Base-by-base conservation (phyloP, 2,888 invertebrate genomes). In the Itoplectis maculator region DNA sequence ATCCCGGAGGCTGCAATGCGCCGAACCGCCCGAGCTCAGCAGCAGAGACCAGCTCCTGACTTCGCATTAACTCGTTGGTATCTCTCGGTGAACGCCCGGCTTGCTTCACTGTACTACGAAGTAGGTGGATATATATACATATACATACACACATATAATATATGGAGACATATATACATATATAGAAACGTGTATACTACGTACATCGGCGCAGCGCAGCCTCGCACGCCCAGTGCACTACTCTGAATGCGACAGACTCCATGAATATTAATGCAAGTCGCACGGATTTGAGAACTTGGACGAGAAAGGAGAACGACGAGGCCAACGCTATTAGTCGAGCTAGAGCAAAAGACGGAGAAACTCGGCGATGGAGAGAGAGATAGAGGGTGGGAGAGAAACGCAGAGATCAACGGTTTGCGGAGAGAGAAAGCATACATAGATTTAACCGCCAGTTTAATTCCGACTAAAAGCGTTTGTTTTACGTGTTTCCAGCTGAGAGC, bases 381-480 rank as follows among this genome's bases (percentile, higher is more conserved):
- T 42, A 42, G 56, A 40, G 23, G 29, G 35, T 20, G 70, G 37
- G 54, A 61, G 40, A n/a, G 35, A n/a, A 20, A 29, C 29, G 29
- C 29, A 63, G 61, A 75, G 59, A 70, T 47, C 51, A 59, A 56
- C 47, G 76, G 61, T 73, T 77, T 56, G 68, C 72, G 72, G 54
- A 59, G 70, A 51, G 70, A 69, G 69, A 82, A 73, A 73, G 82
- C 79, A 73, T 74, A 77, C 59, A 79, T 69, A 73, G 76, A 69
- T 79, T 79, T 73, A 69, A 68, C 72, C 68, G 15, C 47, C 47
- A 72, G 73, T 82, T 82, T 79, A 82, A 82, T 79, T 82, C 79
- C 82, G 76, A 77, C 82, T 82, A 82, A 82, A 82, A 82, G 82
- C 82, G 82, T 82, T 82, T 82, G 82, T 82, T 82, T 82, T 82